Evolutionary conservation across 1,140 invertebrate genomes (phyloP).

Genomic region (Bombyx mandarina): DNA sequence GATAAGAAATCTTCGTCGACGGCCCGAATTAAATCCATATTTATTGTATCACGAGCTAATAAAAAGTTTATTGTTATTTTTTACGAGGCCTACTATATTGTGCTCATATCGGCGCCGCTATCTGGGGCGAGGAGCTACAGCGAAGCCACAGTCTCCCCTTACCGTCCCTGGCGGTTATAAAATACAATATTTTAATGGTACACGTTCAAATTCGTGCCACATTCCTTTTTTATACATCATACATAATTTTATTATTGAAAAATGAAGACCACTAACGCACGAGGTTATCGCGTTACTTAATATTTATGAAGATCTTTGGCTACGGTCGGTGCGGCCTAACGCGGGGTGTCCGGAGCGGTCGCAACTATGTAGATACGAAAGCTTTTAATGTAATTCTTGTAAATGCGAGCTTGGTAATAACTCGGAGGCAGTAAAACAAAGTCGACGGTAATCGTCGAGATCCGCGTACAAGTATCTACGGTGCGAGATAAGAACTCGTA

Average conservation of each 20-base stretch:
- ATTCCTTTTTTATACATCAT: background rate
- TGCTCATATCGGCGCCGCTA: conserved; percentile 14
- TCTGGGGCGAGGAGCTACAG: background rate
- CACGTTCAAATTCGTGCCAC: background rate
- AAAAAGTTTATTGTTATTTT: conserved; percentile 59
- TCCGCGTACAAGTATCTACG: background rate
- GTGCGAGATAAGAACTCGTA: conserved; percentile 8
- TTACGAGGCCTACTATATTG: conserved; percentile 43
- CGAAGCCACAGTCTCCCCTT: background rate
- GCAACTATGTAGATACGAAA: conserved; percentile 12
- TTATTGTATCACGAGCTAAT: conserved; percentile 56
- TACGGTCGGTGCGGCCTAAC: background rate
- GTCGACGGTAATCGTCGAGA: conserved; percentile 11
- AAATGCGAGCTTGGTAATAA: conserved; percentile 8
- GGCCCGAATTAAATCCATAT: conserved; percentile 39
- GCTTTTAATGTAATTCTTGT: conserved; percentile 14
- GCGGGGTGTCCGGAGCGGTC: background rate
- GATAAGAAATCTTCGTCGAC: conserved; percentile 6
- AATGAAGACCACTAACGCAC: background rate
- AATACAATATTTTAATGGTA: conserved; percentile 10
- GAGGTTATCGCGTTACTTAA: conserved; percentile 7
- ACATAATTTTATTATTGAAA: background rate
- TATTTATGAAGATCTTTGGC: background rate
- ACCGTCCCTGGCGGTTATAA: conserved; percentile 4
- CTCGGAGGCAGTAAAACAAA: conserved; percentile 1